Evolutionary conservation across 2,797 vertebrate species (phyloP), one percentile per base, ranked within the genome.

Genomic region (Sebastes wilsoni): DNA sequence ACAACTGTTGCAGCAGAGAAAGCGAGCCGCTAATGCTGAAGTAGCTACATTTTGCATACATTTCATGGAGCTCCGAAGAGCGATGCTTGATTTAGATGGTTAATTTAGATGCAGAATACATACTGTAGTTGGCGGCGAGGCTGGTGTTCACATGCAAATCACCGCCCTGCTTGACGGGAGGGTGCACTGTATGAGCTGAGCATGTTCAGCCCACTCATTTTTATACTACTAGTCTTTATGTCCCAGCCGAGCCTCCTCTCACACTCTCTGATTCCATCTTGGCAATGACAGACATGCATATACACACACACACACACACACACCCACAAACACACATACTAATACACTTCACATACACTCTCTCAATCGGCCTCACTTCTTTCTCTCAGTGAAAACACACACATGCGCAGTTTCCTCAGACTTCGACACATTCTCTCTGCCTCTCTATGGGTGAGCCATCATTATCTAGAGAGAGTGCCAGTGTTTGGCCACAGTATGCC

Each of bases 201-300:
- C 87, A 75, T 86, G 89, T 90, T 92, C 94, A 92, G 83, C 95
- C 95, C 95, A 95, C 95, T 95, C 95, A 90, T 91, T 93, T 88
- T 92, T 83, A 86, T 86, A 89, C 93, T 94, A 92, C 90, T 92
- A 92, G 91, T 91, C 92, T 94, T 93, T 94, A 92, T 93, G 93
- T 93, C 89, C 92, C 89, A 93, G 91, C 89, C 89, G 86, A 87
- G 90, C 90, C 91, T 92, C 89, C 85, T 91, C 92, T 93, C 88
- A 68, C 75, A 82, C 88, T 78, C 89, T 93, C 89, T 93, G 92
- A 93, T 94, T 95, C 89, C 92, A 92, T 93, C 91, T 92, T 93
- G 92, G 91, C 92, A 87, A 88, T 92, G 92, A 94, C 90, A 93
- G 88, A 88, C 79, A 85, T 62, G 42, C 64, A 86, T 46, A 84